Base-by-base conservation (phyloP, 2,888 invertebrate genomes). In the Troglohyphantes excavatus region DNA sequence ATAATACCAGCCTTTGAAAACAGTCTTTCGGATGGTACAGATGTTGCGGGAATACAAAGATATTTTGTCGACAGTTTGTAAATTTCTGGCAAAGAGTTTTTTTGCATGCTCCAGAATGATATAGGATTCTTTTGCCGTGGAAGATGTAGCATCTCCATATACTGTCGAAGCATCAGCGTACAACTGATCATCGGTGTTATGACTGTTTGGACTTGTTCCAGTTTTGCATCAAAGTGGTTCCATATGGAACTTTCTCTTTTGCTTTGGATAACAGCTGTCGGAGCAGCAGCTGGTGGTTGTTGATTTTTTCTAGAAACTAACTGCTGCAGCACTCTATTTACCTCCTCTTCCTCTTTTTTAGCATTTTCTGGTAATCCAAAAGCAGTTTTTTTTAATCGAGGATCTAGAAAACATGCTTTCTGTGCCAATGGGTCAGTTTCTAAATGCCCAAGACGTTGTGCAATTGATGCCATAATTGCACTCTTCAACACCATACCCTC, bases 1-100 rank as follows among this genome's bases (percentile, higher is more conserved):
- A 70, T 13, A 0, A 70, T 13, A 17, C 33, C 70, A 27, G 70
- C 70, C n/a, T 70, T 70, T 7, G 33, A 33, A 19, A 33, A 70
- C 13, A 29, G 19, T 21, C 70, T 29, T 19, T 70, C 70, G 6
- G 29, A 70, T 5, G 70, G 70, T n/a, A 70, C 39, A 0, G 70
- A 70, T 21, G 70, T 70, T n/a, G 70, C 70, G 1, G 53, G 53
- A 17, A 53, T 53, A n/a, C 53, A 53, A 13, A 53, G 53, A 53
- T 53, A 53, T 17, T 53, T 53, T 53, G 5, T 53, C 17, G 53
- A 2, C 2, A 53, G 53, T 13, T 13, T 5, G 5, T 13, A 5
- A 0, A 53, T 9, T 53, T 53, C 53, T 17, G 53, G 53, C 53
- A 53, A 5, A n/a, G 53, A 17, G n/a, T n/a, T 53, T 33, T 33